Conservation (phyloP, 2,113 vertebrate species). For the Ptychochromis oligacanthus region DNA sequence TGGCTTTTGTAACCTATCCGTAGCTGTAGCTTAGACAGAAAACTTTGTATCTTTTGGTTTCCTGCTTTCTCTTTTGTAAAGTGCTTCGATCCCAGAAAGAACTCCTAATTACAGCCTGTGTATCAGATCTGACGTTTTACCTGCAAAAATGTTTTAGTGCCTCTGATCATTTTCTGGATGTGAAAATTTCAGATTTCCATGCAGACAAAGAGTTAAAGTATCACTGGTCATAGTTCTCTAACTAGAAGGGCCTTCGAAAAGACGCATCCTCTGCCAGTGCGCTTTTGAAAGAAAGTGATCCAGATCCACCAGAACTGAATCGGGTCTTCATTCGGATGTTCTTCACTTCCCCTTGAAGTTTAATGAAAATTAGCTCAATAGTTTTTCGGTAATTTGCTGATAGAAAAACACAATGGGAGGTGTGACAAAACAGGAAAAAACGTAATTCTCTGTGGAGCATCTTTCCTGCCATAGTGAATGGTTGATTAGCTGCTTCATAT, state of each 20-base stretch:
- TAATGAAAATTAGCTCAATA: neutral
- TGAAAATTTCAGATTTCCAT: too few relatives aligned
- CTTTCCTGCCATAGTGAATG: neutral
- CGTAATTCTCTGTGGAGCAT: neutral
- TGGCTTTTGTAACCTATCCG: neutral
- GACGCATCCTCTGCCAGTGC: neutral
- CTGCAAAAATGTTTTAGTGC: too few relatives aligned
- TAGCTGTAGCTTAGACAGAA: neutral
- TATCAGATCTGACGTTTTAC: neutral
- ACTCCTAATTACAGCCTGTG: too few relatives aligned
- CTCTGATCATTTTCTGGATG: too few relatives aligned
- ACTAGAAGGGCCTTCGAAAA: neutral
- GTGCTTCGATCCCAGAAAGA: neutral
- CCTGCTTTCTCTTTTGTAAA: neutral
- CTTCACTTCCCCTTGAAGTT: neutral
- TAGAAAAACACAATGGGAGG: neutral
- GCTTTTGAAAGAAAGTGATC: too few relatives aligned
- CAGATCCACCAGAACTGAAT: neutral
- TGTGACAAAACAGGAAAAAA: neutral
- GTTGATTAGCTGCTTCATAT: neutral
- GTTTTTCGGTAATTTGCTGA: rapidly evolving
- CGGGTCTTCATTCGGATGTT: neutral
- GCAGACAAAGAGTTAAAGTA: too few relatives aligned
- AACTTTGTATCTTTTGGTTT: neutral
- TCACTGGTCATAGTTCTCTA: neutral